Base-by-base conservation (phyloP, 2,888 invertebrate genomes). In the Drosophila demipolita region DNA sequence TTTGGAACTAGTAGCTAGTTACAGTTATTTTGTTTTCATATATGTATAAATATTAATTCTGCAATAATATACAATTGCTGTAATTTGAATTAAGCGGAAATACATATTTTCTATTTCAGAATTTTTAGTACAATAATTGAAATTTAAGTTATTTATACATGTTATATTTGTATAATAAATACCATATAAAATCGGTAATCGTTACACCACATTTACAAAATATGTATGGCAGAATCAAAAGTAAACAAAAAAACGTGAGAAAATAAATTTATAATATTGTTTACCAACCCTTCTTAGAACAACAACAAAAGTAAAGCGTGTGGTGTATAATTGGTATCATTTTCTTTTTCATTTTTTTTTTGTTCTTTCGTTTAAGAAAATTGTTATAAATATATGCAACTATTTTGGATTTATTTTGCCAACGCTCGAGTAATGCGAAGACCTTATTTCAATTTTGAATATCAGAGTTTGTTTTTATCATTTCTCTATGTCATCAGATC, bases 361-460 rank as follows among this genome's bases (percentile, higher is more conserved):
- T 48, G 60, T 55, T 38, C 23, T 11, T 52, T 45, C 15, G 35
- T 53, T 59, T 55, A 63, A 66, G 59, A 49, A 83, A 83, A 69
- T 64, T 73, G 62, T 70, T 80, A 71, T 83, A 68, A 74, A 89
- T 77, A 68, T 70, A 72, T 68, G 66, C 76, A 81, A 80, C 63
- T 74, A 49, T 70, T 66, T 65, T 67, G 26, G 67, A 75, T 79
- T 74, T 75, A 69, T 57, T 68, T 52, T 80, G 54, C 63, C 62
- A 57, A 36, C 61, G 72, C 40, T 76, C 45, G 26, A 63, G 52
- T 48, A 26, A 55, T 48, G 62, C 54, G 53, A 61, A 23, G 67
- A 23, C 71, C 67, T 59, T 68, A 11, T 42, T 20, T 57, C 66
- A 88, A 88, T 88, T 82, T 88, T 76, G 90, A 85, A 89, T 89